A percentile compares a stretch with the other conserved stretches of the same genome.
phyloP scores from a whole-genome alignment of 2,113 vertebrate species.

The Nestor notabilis region DNA sequence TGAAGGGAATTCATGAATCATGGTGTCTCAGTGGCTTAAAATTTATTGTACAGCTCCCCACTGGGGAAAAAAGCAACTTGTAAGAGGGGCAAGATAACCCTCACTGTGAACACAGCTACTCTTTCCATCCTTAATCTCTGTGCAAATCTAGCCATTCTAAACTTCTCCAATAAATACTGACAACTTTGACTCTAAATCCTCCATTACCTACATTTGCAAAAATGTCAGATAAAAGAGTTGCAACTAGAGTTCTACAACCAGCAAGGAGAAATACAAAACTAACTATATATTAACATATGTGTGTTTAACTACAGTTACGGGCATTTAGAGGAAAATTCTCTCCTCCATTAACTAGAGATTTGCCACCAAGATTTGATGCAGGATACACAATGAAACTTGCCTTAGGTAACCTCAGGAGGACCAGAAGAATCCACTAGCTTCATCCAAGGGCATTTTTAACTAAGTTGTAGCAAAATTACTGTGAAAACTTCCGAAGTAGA shows the following conservation, averaged over 20 bases:
- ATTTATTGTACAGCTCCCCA: neutral
- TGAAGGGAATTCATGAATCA: neutral
- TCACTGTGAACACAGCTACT: neutral
- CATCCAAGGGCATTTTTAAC: conserved; percentile 55
- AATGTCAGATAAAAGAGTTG: neutral
- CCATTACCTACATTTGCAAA: neutral
- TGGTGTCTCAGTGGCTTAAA: fast-evolving
- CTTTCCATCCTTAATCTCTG: neutral
- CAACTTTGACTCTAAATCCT: neutral
- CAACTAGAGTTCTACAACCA: neutral
- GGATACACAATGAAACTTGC: neutral
- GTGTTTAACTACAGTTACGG: neutral
- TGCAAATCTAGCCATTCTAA: neutral
- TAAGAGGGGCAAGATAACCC: neutral
- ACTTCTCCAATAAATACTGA: neutral
- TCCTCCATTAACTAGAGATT: conserved; percentile 40
- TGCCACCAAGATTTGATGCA: neutral
- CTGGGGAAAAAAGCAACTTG: neutral
- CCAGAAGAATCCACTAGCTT: neutral
- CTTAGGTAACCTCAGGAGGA: conserved; percentile 53
- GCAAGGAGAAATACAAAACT: neutral
- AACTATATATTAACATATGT: neutral
- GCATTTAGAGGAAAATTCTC: neutral
- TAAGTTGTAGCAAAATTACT: conserved; percentile 29
- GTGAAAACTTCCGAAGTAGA: neutral